phyloP scores from a whole-genome alignment of 2,888 invertebrate genomes.

The Choreutis nemorana region DNA sequence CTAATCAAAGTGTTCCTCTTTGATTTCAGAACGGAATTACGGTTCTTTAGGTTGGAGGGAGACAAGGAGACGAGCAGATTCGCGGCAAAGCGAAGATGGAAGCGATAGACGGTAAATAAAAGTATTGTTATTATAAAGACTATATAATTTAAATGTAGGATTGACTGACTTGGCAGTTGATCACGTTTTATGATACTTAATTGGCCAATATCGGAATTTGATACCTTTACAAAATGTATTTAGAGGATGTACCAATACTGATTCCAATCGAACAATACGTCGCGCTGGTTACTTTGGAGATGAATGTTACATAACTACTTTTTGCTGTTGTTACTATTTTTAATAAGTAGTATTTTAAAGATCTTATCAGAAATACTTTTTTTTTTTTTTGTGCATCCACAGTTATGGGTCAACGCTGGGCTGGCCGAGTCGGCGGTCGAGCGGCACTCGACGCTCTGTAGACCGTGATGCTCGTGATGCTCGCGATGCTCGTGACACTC shows the following conservation, averaged over 20 bases:
- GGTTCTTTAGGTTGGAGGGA: constrained; percentile 60
- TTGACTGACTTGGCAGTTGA: no score
- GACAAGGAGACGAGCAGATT: constrained; percentile 58
- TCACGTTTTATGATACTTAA: no score
- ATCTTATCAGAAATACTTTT: no score
- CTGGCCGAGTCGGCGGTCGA: constrained; percentile 34
- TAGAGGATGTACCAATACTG: no score
- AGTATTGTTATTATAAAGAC: background rate
- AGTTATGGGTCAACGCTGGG: constrained; percentile 50
- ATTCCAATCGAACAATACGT: no score
- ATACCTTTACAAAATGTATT: no score
- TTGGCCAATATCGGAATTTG: no score
- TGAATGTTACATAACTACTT: no score
- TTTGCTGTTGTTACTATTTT: no score
- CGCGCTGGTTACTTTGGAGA: no score
- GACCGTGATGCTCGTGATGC: constrained; percentile 26
- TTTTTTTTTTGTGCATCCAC: no score
- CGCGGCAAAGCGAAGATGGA: constrained; percentile 69
- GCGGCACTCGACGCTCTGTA: constrained; percentile 18
- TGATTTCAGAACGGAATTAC: constrained; percentile 48
- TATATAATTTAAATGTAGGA: background rate
- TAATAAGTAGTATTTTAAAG: no score
- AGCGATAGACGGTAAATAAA: constrained; percentile 33
- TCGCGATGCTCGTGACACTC: constrained; percentile 18
- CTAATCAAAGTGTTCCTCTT: constrained; percentile 2